phyloP scores from a whole-genome alignment of 2,888 invertebrate genomes.

The Zygaena filipendulae region DNA sequence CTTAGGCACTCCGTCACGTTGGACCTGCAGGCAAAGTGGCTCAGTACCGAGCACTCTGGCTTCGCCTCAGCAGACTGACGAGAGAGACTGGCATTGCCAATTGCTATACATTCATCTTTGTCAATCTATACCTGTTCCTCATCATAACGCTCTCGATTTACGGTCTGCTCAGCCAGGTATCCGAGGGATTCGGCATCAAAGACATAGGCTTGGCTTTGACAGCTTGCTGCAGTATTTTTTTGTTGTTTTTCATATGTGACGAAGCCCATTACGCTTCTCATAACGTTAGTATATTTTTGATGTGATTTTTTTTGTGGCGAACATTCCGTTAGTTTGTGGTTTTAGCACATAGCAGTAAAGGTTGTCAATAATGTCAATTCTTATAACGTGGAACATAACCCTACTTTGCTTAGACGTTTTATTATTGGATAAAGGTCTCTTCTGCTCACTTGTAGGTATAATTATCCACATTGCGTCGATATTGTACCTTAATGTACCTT shows the following conservation, averaged over 20 bases:
- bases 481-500: no score
- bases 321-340: no score
- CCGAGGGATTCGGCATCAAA: constrained; percentile 77
- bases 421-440: no score
- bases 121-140: constrained; percentile 76
- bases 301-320: neutral
- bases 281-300: constrained; percentile 59
- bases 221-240: constrained; percentile 71
- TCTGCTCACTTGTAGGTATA: no score
- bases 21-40: constrained; percentile 77
- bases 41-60: constrained; percentile 77
- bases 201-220: constrained; percentile 77
- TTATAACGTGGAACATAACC: no score
- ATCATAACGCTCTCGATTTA: constrained; percentile 81
- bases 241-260: constrained; percentile 79
- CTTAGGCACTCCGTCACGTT: constrained; percentile 72
- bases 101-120: constrained; percentile 75
- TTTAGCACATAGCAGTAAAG: no score
- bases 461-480: no score
- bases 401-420: no score
- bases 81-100: constrained; percentile 74
- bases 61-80: constrained; percentile 74
- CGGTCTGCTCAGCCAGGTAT: constrained; percentile 77
- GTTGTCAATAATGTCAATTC: no score
- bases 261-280: constrained; percentile 80